phyloP scores from a whole-genome alignment of 2,888 invertebrate genomes.

The Seladonia tumulorum region DNA sequence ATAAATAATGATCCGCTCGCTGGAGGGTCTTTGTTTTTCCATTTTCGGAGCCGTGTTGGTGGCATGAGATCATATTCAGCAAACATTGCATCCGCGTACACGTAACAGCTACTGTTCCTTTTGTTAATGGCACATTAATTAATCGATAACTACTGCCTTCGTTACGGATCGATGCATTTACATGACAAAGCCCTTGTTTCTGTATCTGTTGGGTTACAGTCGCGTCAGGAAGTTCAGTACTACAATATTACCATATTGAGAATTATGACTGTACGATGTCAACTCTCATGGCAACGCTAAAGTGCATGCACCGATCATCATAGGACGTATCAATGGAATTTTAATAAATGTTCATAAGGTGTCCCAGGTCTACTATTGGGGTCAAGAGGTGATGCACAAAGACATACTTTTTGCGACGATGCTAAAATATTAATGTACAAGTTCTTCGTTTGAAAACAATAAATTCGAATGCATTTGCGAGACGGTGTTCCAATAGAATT shows the following conservation, averaged over 20 bases:
- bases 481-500: background rate
- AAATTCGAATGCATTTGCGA: background rate
- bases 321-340: background rate
- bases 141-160: background rate
- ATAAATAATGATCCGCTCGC: background rate
- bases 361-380: background rate
- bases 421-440: background rate
- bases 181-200: background rate
- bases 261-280: background rate
- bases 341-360: background rate
- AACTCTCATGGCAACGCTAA: background rate
- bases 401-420: background rate
- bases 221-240: background rate
- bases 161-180: background rate
- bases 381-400: background rate
- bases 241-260: background rate
- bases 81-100: background rate
- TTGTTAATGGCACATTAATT: conserved; percentile 18
- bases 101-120: background rate
- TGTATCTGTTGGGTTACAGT: background rate
- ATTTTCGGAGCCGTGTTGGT: background rate
- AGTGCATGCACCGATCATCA: background rate
- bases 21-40: background rate
- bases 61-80: background rate
- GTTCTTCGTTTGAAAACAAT: background rate